phyloP scores from a whole-genome alignment of 2,113 vertebrate species.

The Picathartes gymnocephalus region DNA sequence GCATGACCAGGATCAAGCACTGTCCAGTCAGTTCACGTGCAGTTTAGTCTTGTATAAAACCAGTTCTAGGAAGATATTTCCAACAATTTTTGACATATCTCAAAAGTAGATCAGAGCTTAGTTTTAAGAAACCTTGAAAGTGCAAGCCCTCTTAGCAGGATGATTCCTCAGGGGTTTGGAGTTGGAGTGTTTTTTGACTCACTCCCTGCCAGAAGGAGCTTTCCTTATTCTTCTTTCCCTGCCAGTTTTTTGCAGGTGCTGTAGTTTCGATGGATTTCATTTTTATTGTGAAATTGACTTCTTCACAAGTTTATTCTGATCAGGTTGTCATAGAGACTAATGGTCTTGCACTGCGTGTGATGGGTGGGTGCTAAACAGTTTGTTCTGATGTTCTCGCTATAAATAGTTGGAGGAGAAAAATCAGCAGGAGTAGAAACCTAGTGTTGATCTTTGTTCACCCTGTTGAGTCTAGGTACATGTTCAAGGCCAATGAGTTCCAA shows the following conservation, averaged over 20 bases:
- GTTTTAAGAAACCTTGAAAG: not conserved
- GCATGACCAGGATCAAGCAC: not conserved
- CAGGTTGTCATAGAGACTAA: slow-evolving; percentile 69
- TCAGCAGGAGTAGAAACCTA: not conserved
- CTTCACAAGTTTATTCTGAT: slow-evolving; percentile 45
- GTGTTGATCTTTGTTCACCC: not conserved
- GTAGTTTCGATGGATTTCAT: slow-evolving; percentile 36
- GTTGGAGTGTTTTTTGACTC: not conserved
- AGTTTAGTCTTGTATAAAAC: not conserved
- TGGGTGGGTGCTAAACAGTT: slow-evolving; percentile 18
- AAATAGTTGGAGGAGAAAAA: slow-evolving; percentile 29
- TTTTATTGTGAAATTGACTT: slow-evolving; percentile 50
- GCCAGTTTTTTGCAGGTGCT: not conserved
- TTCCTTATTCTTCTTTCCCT: not conserved
- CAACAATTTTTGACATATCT: not conserved
- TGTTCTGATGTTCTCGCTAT: slow-evolving; percentile 37
- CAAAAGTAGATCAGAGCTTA: not conserved
- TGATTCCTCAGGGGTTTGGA: not conserved
- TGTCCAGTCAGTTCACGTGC: not conserved
- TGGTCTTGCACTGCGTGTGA: not conserved
- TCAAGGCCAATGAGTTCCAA: not conserved
- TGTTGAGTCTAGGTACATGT: not conserved
- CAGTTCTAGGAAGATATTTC: not conserved
- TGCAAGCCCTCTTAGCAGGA: not conserved
- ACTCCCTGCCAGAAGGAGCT: not conserved